Conservation (phyloP, 2,797 vertebrate species). For the Poliocrania exsul region DNA sequence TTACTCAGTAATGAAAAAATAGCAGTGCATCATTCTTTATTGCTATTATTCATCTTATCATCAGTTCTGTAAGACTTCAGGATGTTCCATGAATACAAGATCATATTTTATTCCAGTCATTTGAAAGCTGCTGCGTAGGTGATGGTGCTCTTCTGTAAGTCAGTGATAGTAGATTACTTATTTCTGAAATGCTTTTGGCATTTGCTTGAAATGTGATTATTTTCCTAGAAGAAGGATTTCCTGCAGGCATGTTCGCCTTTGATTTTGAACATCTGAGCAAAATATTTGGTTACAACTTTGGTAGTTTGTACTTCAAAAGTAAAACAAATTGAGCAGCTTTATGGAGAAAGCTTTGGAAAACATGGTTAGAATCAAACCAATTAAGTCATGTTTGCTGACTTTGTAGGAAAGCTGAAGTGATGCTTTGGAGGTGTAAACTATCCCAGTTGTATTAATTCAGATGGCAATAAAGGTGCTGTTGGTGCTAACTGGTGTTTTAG, state of each 20-base stretch:
- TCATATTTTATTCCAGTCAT: background rate
- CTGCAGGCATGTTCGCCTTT: background rate
- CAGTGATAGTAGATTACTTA: background rate
- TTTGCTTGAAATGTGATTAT: background rate
- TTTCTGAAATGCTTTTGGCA: background rate
- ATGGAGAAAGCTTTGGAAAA: background rate
- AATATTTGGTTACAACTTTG: background rate
- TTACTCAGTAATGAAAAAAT: constrained; percentile 25
- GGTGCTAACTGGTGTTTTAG: background rate
- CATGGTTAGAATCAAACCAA: background rate
- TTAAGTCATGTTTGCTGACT: background rate
- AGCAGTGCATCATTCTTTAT: background rate
- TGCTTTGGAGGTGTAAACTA: background rate
- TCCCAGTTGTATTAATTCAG: background rate
- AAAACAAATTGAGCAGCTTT: background rate
- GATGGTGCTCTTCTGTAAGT: background rate
- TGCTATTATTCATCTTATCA: constrained; percentile 3
- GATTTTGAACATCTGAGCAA: background rate
- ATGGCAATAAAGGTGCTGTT: background rate
- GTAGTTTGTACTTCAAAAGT: background rate
- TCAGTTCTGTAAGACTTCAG: constrained; percentile 19
- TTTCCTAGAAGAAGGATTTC: background rate
- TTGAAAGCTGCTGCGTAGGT: background rate
- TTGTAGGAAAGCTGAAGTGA: background rate
- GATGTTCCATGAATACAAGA: background rate